These are phyloP conservation scores for Epizoanthus ramosus DNA, from an alignment of 92 coral and sea anemone genomes.

Conservation along the genomic window DNA sequence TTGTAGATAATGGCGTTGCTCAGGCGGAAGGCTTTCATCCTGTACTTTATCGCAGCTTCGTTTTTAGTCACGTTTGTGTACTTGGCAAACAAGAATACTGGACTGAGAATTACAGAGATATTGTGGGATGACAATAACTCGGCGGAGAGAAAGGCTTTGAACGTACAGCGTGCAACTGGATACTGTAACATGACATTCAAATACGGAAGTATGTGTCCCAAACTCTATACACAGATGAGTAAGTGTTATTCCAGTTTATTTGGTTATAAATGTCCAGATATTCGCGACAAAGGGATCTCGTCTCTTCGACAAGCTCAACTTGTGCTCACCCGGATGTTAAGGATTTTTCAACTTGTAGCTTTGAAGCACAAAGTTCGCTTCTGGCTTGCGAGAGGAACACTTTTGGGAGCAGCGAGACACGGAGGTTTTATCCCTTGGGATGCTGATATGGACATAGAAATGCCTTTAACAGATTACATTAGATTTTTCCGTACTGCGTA, in stretches of 20 bases:
- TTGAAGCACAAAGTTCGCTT: conserved; percentile 56
- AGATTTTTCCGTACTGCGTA: conserved; percentile 57
- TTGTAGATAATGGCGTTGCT: not conserved
- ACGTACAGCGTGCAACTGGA: conserved; percentile 10
- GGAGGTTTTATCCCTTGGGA: conserved; percentile 83
- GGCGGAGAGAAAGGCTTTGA: not conserved
- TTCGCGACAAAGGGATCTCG: conserved; percentile 35
- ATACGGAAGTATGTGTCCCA: conserved; percentile 70
- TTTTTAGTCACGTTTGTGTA: not conserved
- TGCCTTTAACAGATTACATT: conserved; percentile 65
- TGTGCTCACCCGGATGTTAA: conserved; percentile 56
- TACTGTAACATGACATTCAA: conserved; percentile 25
- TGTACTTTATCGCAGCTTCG: not conserved
- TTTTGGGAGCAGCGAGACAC: conserved; percentile 75
- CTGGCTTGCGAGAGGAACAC: conserved; percentile 67
- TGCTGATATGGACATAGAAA: conserved; percentile 62
- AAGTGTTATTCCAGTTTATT: conserved; percentile 2
- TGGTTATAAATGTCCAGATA: conserved; percentile 62
- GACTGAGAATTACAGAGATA: not conserved
- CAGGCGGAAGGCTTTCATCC: not conserved
- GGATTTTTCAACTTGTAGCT: conserved; percentile 55
- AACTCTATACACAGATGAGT: conserved; percentile 64
- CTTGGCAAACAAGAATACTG: not conserved
- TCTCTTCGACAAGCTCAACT: conserved; percentile 62
- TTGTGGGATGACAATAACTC: not conserved